phyloP scores from a whole-genome alignment of 2,797 vertebrate species.

The Hoplostethus atlanticus region DNA sequence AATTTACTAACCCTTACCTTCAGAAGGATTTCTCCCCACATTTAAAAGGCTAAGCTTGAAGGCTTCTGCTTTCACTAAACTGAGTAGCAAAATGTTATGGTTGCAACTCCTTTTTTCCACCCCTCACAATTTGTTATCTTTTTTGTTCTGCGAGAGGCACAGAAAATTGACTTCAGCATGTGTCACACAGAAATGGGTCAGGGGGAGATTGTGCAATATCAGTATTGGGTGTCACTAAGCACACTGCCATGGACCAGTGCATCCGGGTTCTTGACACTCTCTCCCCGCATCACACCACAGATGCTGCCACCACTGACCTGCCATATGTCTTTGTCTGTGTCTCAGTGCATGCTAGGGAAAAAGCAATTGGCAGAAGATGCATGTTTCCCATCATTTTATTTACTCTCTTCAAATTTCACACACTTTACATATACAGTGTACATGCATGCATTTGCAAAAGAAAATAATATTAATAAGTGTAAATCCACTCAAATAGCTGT shows the following conservation, averaged over 20 bases:
- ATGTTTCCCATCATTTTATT: constrained; percentile 24
- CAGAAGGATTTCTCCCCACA: constrained; percentile 57
- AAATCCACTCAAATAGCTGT: constrained; percentile 4
- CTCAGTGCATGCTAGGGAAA: constrained; percentile 39
- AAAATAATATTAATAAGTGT: background rate
- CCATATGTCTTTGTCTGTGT: constrained; percentile 55
- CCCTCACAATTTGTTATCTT: constrained; percentile 21
- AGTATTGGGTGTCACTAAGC: constrained; percentile 69
- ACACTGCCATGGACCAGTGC: constrained; percentile 55
- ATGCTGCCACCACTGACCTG: constrained; percentile 42
- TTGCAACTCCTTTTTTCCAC: constrained; percentile 7
- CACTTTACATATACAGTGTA: background rate
- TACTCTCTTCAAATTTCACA: constrained; percentile 11
- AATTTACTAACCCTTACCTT: constrained; percentile 38
- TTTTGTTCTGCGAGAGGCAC: constrained; percentile 48
- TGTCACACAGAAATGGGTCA: constrained; percentile 67
- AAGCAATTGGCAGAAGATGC: constrained; percentile 13
- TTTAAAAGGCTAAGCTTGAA: constrained; percentile 56
- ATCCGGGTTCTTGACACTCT: constrained; percentile 58
- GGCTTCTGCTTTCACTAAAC: constrained; percentile 44
- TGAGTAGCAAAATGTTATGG: constrained; percentile 40
- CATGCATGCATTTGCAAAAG: constrained; percentile 3
- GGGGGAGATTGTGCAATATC: constrained; percentile 61
- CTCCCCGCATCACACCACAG: constrained; percentile 47
- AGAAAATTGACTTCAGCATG: constrained; percentile 57